Conservation (phyloP, 2,797 vertebrate species). For the Epinephelus malabaricus region DNA sequence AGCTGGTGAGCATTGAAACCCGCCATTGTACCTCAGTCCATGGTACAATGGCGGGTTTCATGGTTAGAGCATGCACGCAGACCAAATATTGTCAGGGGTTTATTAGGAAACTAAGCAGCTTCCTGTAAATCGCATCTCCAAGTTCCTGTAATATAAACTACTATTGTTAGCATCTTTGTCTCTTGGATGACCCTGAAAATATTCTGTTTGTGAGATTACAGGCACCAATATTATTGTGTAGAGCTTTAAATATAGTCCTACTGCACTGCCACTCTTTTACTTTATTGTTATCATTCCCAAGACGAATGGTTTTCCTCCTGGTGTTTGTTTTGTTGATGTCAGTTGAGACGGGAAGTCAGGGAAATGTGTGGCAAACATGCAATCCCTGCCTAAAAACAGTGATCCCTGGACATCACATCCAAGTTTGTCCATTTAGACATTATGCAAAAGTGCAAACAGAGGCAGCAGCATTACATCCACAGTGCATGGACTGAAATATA, state of each 20-base stretch:
- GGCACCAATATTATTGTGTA: slow-evolving; percentile 10
- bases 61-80: slow-evolving; percentile 4
- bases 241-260: slow-evolving; percentile 22
- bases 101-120: slow-evolving; percentile 1
- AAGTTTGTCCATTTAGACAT: slow-evolving; percentile 16
- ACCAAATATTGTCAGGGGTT: slow-evolving; percentile 7
- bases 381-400: not conserved
- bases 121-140: slow-evolving; percentile 14
- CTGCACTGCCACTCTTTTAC: not conserved
- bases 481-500: slow-evolving; percentile 6
- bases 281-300: slow-evolving; percentile 14
- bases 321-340: slow-evolving; percentile 32
- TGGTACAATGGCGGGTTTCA: slow-evolving; percentile 8
- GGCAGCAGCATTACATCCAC: slow-evolving; percentile 1
- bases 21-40: slow-evolving; percentile 56
- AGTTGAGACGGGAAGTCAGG: slow-evolving; percentile 20
- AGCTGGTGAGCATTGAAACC: slow-evolving; percentile 27
- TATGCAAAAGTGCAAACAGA: not conserved
- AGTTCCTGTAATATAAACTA: not conserved
- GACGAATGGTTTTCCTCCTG: slow-evolving; percentile 3
- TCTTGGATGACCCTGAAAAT: not conserved
- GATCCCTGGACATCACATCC: not conserved
- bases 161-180: not conserved
- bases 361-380: slow-evolving; percentile 13
- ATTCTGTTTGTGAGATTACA: not conserved